Conservation (phyloP, 1,140 invertebrate genomes). For the Zaprionus inermis region DNA sequence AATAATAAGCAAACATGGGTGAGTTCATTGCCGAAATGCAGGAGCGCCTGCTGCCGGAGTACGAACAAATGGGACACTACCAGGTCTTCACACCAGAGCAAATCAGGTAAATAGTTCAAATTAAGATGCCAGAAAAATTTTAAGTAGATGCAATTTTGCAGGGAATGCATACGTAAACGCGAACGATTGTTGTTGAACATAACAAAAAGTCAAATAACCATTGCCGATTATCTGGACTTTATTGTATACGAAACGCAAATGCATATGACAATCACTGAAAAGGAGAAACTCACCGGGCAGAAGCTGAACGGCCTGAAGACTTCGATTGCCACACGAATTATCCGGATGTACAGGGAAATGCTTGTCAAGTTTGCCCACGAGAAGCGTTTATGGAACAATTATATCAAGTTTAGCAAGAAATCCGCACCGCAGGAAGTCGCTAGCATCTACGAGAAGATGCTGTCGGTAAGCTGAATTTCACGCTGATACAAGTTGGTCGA, state of each 20-base stretch:
- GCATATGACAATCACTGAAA: slow-evolving; percentile 61
- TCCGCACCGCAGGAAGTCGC: slow-evolving; percentile 64
- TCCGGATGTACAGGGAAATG: slow-evolving; percentile 72
- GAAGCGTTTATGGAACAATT: slow-evolving; percentile 66
- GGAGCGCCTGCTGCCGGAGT: slow-evolving; percentile 75
- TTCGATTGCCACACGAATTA: slow-evolving; percentile 61
- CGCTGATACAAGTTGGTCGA: not conserved
- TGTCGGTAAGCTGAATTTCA: slow-evolving; percentile 53
- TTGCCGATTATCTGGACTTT: slow-evolving; percentile 70
- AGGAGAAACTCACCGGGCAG: slow-evolving; percentile 59
- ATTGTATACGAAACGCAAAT: slow-evolving; percentile 76
- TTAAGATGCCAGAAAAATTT: not conserved
- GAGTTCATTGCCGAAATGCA: slow-evolving; percentile 76
- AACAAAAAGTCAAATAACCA: slow-evolving; percentile 54
- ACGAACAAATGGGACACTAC: slow-evolving; percentile 70
- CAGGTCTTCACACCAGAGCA: slow-evolving; percentile 69
- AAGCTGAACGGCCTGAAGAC: slow-evolving; percentile 58
- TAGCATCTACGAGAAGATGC: slow-evolving; percentile 80
- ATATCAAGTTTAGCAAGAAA: slow-evolving; percentile 74
- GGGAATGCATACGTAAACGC: slow-evolving; percentile 65
- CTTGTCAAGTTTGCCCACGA: slow-evolving; percentile 64
- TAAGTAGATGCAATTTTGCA: slow-evolving; percentile 9
- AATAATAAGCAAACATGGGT: slow-evolving; percentile 55
- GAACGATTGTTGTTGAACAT: slow-evolving; percentile 62
- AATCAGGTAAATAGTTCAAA: slow-evolving; percentile 54